These are phyloP conservation scores for Axis porcinus DNA, from an alignment of 2,113 vertebrate genomes.

Conservation along the genomic window DNA sequence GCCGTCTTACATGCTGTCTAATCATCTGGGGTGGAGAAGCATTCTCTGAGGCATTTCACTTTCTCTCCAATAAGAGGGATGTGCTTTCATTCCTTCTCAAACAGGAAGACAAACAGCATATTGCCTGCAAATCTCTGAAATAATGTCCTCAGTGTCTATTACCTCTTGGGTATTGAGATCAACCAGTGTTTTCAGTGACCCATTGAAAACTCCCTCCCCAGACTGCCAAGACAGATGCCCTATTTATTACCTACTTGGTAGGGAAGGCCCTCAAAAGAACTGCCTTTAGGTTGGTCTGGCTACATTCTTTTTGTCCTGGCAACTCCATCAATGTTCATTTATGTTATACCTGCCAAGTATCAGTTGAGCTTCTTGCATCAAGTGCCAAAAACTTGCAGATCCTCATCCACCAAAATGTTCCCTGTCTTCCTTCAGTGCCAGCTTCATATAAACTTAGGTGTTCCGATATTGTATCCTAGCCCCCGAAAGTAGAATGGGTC, in stretches of 20 bases:
- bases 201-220: background rate
- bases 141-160: background rate
- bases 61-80: background rate
- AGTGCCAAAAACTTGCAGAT: background rate
- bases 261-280: background rate
- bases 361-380: background rate
- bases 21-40: background rate
- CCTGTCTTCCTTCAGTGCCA: background rate
- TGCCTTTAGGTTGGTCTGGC: background rate
- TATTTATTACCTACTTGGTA: background rate
- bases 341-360: background rate
- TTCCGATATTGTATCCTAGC: background rate
- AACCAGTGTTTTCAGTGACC: background rate
- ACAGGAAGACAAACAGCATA: background rate
- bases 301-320: background rate
- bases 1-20: background rate
- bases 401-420: background rate
- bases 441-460: background rate
- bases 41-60: background rate
- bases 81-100: background rate
- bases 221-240: background rate
- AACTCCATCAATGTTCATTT: background rate
- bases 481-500: background rate
- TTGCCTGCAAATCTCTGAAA: background rate
- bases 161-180: background rate